A percentile compares a stretch with the other conserved stretches of the same genome.
Conservation (phyloP, 2,888 invertebrate species). For the Cylindroiulus punctatus region DNA sequence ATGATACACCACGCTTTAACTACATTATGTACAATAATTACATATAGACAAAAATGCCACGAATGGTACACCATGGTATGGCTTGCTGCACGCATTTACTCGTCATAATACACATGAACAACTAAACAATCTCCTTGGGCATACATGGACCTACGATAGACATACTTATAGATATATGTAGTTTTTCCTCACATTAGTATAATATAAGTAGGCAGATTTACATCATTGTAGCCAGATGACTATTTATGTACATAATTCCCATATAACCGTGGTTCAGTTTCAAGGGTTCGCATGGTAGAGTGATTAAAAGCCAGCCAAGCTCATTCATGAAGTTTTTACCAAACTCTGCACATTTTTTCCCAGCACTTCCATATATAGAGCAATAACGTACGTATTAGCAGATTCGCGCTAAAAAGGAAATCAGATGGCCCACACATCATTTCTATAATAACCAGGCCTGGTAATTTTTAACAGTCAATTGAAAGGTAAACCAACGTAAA, state of each 20-base stretch:
- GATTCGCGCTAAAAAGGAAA: too few relatives aligned
- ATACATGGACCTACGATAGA: neutral
- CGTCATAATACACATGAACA: neutral
- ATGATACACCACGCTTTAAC: constrained; percentile 13
- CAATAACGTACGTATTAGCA: too few relatives aligned
- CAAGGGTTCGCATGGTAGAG: neutral
- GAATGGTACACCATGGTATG: constrained; percentile 26
- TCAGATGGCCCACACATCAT: too few relatives aligned
- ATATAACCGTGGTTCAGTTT: neutral
- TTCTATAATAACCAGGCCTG: too few relatives aligned
- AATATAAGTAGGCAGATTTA: constrained; percentile 21
- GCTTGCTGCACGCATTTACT: neutral
- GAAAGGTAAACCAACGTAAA: too few relatives aligned
- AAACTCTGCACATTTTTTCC: too few relatives aligned
- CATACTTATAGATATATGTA: neutral
- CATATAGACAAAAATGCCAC: constrained; percentile 40
- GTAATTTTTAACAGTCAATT: too few relatives aligned
- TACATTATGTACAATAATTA: constrained; percentile 39
- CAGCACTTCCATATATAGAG: too few relatives aligned
- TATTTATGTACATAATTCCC: constrained; percentile 36
- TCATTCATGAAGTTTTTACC: too few relatives aligned
- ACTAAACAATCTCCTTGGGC: neutral
- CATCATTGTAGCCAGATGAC: neutral
- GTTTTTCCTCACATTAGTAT: neutral
- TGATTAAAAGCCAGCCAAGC: neutral